Evolutionary conservation across 2,888 invertebrate genomes (phyloP), one percentile per base, ranked within the genome.

Genomic region (Ganaspis brasiliensis): DNA sequence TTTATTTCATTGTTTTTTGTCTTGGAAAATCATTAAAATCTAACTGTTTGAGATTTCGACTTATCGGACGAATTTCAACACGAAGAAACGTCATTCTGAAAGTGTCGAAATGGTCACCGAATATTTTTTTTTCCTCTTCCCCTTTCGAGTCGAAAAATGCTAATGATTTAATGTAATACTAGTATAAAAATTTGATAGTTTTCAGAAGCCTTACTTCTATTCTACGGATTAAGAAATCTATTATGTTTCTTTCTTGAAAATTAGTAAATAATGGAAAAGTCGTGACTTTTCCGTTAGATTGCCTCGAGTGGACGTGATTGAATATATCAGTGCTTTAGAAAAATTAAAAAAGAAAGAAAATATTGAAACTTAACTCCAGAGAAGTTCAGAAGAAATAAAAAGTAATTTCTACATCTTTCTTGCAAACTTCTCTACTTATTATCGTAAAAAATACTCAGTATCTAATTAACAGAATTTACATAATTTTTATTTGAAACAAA

Each of bases 91-190:
- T 81, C 78, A 76, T 82, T 76, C 75, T 73, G 75, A 81, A 86
- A 85, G 84, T 86, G 83, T 85, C 86, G 85, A 85, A 82, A 84
- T 78, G 73, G 83, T 85, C 85, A 67, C 67, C 67, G 67, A 67
- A 52, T n/a, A 67, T 40, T 24, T 63, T 63, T 72, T 37, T 70
- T 16, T 56, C 70, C 70, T 72, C 72, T 61, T 70, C 16, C 6
- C 16, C 6, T 52, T 37, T 35, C 56, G 56, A 37, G 12, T 74
- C 56, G 63, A 67, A 52, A 72, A 73, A 76, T 76, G n/a, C 40
- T 8, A 16, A 31, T n/a, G n/a, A 35, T 59, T 35, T 31, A 24
- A 37, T 21, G 19, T 14, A 14, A 19, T 40, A 70, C 55, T 72
- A 67, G 77, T 76, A 75, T 67, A 75, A 76, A 79, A 77, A 75